These are phyloP conservation scores for Drosophila nigromelanica DNA, from an alignment of 1,140 invertebrate species.

Conservation along the genomic window DNA sequence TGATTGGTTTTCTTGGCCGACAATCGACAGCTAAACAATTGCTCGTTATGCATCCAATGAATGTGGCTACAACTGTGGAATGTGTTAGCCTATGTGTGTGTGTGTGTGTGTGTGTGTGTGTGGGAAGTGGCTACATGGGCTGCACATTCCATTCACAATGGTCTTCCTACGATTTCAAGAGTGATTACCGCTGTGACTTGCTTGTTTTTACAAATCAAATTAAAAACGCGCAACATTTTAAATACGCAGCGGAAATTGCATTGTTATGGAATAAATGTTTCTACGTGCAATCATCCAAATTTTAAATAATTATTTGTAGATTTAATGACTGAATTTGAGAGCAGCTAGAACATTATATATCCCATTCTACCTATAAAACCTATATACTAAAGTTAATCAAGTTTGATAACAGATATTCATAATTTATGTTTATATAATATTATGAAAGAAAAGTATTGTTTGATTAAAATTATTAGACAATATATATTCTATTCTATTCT, in stretches of 20 bases:
- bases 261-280: background rate
- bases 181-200: slow-evolving; percentile 19
- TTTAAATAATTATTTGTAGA: no score
- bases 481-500: no score
- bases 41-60: slow-evolving; percentile 38
- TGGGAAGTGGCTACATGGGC: slow-evolving; percentile 19
- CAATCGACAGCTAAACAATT: slow-evolving; percentile 49
- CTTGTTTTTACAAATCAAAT: slow-evolving; percentile 3
- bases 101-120: slow-evolving; percentile 13
- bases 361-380: no score
- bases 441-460: no score
- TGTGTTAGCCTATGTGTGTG: slow-evolving; percentile 1
- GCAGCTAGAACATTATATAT: no score
- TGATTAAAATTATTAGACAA: no score
- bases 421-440: no score
- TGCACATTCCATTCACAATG: slow-evolving; percentile 17
- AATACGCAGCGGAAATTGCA: background rate
- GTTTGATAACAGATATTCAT: no score
- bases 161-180: slow-evolving; percentile 29
- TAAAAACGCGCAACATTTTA: background rate
- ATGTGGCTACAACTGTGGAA: slow-evolving; percentile 13
- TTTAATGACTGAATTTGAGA: no score
- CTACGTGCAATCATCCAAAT: no score
- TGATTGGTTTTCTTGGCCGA: slow-evolving; percentile 37
- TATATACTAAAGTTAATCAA: no score